phyloP scores from a whole-genome alignment of 1,140 invertebrate species.

The Heliconius nattereri region DNA sequence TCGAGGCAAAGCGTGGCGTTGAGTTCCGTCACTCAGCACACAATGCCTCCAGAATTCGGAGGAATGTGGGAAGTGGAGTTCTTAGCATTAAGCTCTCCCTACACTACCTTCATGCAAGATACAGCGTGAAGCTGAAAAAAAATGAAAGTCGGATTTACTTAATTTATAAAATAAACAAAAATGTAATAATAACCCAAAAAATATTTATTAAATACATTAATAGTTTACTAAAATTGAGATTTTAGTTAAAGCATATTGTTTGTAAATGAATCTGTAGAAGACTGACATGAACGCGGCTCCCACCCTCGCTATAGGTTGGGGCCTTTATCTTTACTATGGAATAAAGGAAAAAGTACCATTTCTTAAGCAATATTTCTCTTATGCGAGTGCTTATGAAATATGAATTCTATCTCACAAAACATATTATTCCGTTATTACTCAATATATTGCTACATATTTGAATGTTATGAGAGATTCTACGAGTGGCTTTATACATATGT shows the following conservation, averaged over 20 bases:
- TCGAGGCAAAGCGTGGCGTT: too few species aligned
- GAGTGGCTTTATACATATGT: not conserved
- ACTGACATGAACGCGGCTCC: slow-evolving; percentile 53
- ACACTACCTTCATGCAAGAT: too few species aligned
- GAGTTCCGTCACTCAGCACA: too few species aligned
- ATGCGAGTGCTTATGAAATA: slow-evolving; percentile 77
- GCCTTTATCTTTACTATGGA: slow-evolving; percentile 71
- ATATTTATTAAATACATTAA: not conserved
- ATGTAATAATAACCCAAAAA: too few species aligned
- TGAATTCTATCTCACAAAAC: slow-evolving; percentile 77
- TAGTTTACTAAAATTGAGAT: not conserved
- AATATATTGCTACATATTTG: slow-evolving; percentile 55
- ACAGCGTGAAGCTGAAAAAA: too few species aligned
- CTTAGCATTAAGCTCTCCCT: too few species aligned
- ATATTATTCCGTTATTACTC: slow-evolving; percentile 76
- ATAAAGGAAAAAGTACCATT: slow-evolving; percentile 70
- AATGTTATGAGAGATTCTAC: slow-evolving; percentile 9
- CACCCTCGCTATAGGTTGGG: slow-evolving; percentile 55
- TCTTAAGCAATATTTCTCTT: slow-evolving; percentile 69
- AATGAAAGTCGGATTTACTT: too few species aligned
- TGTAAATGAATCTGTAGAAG: slow-evolving; percentile 63
- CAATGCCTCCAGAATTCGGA: too few species aligned
- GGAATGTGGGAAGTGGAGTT: too few species aligned
- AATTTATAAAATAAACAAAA: too few species aligned
- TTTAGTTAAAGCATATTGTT: slow-evolving; percentile 58